phyloP scores from a whole-genome alignment of 2,888 invertebrate species.

The Rapana venosa region DNA sequence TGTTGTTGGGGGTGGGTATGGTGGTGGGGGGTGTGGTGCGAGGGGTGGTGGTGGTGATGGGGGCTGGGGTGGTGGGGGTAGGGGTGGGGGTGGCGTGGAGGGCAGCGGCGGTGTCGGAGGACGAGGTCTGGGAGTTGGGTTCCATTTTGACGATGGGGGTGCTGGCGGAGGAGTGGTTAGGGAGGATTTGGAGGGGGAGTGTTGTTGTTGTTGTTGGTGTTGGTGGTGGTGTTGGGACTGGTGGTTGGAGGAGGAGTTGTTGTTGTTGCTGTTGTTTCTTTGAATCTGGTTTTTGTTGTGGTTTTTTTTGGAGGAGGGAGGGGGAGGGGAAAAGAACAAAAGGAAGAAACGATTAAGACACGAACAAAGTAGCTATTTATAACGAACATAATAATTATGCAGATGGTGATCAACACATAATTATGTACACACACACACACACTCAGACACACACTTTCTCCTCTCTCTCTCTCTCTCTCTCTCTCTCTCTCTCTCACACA shows the following conservation, averaged over 20 bases:
- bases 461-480: too few species aligned
- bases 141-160: conserved; percentile 23
- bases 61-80: neutral
- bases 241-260: neutral
- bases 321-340: neutral
- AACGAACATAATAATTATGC: too few species aligned
- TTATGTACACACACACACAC: too few species aligned
- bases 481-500: too few species aligned
- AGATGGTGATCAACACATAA: too few species aligned
- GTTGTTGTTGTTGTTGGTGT: conserved; percentile 7
- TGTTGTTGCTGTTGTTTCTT: neutral
- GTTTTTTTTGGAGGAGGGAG: neutral
- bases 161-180: conserved; percentile 51
- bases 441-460: too few species aligned
- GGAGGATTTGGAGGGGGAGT: neutral
- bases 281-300: neutral
- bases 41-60: neutral
- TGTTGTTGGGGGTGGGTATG: neutral
- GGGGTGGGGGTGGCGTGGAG: neutral
- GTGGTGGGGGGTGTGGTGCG: neutral
- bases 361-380: too few species aligned
- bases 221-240: neutral
- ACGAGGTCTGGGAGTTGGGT: neutral
- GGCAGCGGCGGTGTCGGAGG: neutral
- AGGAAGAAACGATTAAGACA: neutral